These are phyloP conservation scores for Drosophila sproati DNA, from an alignment of 1,140 invertebrate genomes.

Conservation along the genomic window DNA sequence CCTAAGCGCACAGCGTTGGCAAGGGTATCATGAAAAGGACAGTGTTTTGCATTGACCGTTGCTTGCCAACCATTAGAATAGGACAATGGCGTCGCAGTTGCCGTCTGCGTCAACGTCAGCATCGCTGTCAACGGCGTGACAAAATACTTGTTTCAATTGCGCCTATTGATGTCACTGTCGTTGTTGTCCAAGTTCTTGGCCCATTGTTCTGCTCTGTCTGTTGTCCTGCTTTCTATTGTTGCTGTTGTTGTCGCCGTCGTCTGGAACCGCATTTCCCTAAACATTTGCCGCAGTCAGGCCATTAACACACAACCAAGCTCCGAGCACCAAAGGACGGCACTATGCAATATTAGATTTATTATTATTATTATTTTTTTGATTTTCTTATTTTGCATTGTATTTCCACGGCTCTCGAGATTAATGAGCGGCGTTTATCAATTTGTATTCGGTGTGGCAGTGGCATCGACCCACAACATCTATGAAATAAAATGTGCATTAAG, in stretches of 20 bases:
- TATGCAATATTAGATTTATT: slow-evolving; percentile 13
- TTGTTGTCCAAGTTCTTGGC: slow-evolving; percentile 11
- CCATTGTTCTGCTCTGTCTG: slow-evolving; percentile 35
- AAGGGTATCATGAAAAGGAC: slow-evolving; percentile 20
- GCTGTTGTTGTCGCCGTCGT: slow-evolving; percentile 4
- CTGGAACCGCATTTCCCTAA: slow-evolving; percentile 41
- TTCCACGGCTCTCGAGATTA: slow-evolving; percentile 40
- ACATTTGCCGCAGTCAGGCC: slow-evolving; percentile 22
- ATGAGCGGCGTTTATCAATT: slow-evolving; percentile 37
- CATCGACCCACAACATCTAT: neutral
- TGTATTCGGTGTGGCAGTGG: slow-evolving; percentile 14
- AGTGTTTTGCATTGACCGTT: slow-evolving; percentile 19
- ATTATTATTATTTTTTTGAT: neutral
- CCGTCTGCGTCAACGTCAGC: slow-evolving; percentile 12
- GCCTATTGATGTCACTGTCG: slow-evolving; percentile 53
- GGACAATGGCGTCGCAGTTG: slow-evolving; percentile 8
- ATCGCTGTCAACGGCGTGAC: slow-evolving; percentile 32
- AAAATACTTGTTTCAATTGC: slow-evolving; percentile 56
- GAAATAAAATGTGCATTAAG: slow-evolving; percentile 3
- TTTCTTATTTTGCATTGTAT: slow-evolving; percentile 35
- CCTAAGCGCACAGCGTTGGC: neutral
- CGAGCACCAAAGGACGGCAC: neutral
- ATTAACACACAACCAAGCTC: slow-evolving; percentile 25
- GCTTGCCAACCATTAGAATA: slow-evolving; percentile 27
- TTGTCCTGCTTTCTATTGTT: slow-evolving; percentile 13